These are phyloP conservation scores for Podarcis lilfordi DNA, from an alignment of 2,797 vertebrate species.

Conservation along the genomic window DNA sequence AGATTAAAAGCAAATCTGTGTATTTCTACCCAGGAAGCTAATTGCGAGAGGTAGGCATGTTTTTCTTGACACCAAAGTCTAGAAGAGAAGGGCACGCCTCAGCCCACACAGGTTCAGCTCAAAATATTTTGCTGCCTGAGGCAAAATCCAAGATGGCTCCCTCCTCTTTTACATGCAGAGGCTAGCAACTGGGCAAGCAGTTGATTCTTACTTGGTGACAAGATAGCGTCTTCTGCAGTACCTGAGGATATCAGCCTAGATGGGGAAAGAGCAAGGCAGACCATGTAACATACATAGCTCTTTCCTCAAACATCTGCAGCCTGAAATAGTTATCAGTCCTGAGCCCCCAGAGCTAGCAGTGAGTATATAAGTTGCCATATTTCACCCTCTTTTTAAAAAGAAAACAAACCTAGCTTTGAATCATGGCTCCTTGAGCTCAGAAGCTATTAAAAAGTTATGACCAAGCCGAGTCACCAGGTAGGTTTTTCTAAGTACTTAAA, in stretches of 20 bases:
- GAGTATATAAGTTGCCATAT: neutral
- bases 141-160: no score
- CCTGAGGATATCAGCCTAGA: no score
- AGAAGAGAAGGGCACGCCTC: neutral
- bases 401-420: neutral
- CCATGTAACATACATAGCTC: no score
- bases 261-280: no score
- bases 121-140: neutral
- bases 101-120: neutral
- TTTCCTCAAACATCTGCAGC: no score
- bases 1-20: no score
- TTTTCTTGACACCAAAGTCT: neutral
- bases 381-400: neutral
- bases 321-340: no score
- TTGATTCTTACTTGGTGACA: no score
- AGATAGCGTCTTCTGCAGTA: no score
- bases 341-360: neutral
- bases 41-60: neutral
- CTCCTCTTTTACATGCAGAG: no score
- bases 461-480: constrained; percentile 22
- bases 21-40: neutral
- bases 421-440: constrained; percentile 8
- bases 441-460: constrained; percentile 22
- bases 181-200: no score
- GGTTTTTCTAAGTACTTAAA: constrained; percentile 29